Evolutionary conservation across 2,888 invertebrate species (phyloP), one percentile per base, ranked within the genome.

Genomic region (Agapetus fuscipes): DNA sequence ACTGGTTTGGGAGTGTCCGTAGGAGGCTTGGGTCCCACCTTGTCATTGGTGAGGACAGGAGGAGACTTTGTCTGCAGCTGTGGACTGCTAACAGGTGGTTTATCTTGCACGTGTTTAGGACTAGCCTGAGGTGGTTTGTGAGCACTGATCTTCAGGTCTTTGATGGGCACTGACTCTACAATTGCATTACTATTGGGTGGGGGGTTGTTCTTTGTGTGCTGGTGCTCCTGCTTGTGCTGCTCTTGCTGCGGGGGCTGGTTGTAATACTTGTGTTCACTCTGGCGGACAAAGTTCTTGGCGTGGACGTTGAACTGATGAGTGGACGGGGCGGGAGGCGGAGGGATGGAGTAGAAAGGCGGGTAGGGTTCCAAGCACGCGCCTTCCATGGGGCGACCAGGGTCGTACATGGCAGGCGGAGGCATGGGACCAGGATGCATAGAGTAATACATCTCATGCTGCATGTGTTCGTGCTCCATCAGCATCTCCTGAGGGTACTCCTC

Each of bases 301-400:
- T 69, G 66, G 5, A 69, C 69, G 45, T 70, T 67, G 55, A 72
- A 62, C 53, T 68, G 63, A 50, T 71, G 66, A 13, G 66, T 60
- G 31, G 58, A 51, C 27, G 60, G 53, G 34, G 62, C 39, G 48
- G 56, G 54, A 2, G 61, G 62, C 35, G 63, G 53, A 10, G 55
- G 63, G 48, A 59, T 51, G n/a, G n/a, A n/a, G n/a, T n/a, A n/a
- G n/a, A n/a, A n/a, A n/a, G 56, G 64, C 4, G 56, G 58, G 9
- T 58, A 59, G 54, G 62, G 64, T 11, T 44, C 44, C 16, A 44
- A 28, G 28, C 33, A 37, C 9, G 30, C 28, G 2, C 31, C 39
- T 13, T 42, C 42, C 17, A 38, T 20, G 11, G 37, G 41, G 17
- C 43, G 37, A 29, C 25, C 34, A 3, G 41, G 41, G 10, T 46